phyloP scores from a whole-genome alignment of 2,888 invertebrate species.

The Tetanocera ferruginea region DNA sequence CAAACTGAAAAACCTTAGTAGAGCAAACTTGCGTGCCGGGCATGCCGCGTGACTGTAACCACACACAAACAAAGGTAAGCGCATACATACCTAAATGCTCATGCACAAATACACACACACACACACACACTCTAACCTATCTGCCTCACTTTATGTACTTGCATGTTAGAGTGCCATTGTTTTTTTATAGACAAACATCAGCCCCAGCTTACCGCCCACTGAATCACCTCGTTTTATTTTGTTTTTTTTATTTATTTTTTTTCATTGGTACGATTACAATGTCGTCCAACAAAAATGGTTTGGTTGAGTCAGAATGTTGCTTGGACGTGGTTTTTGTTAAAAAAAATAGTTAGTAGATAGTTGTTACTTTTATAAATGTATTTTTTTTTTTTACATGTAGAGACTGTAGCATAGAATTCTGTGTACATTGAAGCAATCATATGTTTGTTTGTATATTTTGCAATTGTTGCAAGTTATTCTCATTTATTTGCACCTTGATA shows the following conservation, averaged over 20 bases:
- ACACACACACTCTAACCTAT: slow-evolving; percentile 1
- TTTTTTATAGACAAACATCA: background rate
- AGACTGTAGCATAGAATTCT: no score
- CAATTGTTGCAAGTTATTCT: no score
- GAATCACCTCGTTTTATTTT: background rate
- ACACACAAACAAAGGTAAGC: background rate
- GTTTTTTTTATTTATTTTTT: background rate
- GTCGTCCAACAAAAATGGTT: background rate
- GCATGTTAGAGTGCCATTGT: background rate
- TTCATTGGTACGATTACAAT: background rate
- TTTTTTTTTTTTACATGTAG: no score
- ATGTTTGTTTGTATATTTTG: no score
- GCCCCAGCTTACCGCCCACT: background rate
- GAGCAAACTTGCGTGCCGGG: background rate
- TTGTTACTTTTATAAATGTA: no score
- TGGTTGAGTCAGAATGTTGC: background rate
- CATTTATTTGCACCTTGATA: no score
- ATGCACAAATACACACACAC: slow-evolving; percentile 26
- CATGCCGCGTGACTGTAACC: background rate
- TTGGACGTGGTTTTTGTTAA: background rate
- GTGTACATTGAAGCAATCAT: no score
- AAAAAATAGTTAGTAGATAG: no score
- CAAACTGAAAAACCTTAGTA: no score
- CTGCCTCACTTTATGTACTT: slow-evolving; percentile 2
- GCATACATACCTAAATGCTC: background rate